Percentiles rank a stretch among this genome's conserved stretches.
Evolutionary conservation across 2,797 vertebrate genomes (phyloP).

Genomic region (Rhincodon typus): DNA sequence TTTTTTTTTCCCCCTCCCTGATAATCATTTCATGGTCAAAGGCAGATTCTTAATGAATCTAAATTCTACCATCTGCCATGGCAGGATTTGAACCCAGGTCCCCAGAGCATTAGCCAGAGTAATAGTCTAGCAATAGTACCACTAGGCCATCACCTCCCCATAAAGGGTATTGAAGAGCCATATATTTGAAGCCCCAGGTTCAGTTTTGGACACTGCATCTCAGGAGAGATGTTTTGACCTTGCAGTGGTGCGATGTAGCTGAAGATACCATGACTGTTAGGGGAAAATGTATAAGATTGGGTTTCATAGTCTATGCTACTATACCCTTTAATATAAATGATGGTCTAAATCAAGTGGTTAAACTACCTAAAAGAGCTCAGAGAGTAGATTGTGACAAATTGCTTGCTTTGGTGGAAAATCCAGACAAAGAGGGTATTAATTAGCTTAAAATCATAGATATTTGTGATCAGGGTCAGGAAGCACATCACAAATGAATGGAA

Average conservation of each 20-base stretch:
- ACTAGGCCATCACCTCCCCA: too few species aligned
- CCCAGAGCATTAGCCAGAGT: too few species aligned
- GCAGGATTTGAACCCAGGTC: too few species aligned
- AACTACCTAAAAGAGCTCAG: not conserved
- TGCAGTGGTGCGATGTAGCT: not conserved
- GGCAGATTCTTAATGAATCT: too few species aligned
- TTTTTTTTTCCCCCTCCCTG: too few species aligned
- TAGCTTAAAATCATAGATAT: not conserved
- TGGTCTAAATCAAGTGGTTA: not conserved
- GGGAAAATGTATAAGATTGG: not conserved
- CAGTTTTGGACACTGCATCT: not conserved
- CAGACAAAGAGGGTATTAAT: not conserved
- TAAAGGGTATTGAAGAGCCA: not conserved
- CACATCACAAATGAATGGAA: not conserved
- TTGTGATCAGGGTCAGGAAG: not conserved
- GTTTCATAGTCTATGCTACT: not conserved
- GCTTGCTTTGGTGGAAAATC: not conserved
- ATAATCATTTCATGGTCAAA: too few species aligned
- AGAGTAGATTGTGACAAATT: not conserved
- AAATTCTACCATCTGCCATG: too few species aligned
- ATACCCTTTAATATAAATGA: not conserved
- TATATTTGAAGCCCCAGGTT: not conserved
- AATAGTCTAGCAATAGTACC: too few species aligned
- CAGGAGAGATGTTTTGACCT: not conserved
- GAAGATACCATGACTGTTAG: not conserved